Evolutionary conservation across 2,113 vertebrate species (phyloP), one percentile per base, ranked within the genome.

Genomic region (Bungarus multicinctus): DNA sequence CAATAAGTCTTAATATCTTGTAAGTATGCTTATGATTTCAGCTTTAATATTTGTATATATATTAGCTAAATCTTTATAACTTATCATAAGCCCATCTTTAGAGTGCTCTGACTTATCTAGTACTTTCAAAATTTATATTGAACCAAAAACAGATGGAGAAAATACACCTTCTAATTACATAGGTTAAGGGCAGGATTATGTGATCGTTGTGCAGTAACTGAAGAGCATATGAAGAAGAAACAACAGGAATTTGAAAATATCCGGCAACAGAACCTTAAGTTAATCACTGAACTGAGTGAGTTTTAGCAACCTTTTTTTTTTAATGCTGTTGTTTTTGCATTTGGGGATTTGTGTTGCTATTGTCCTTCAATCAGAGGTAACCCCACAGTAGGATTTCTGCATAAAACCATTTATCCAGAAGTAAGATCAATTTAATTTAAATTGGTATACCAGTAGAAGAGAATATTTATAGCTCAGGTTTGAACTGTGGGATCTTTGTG

Each of bases 271-370:
- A 99, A 98, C 95, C 96, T 98, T 52, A 97, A 96, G 55, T 98
- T 99, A 54, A 97, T 99, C 85, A 96, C 97, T 58, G 98, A 99
- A 93, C 98, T 99, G 81, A 98, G 99, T 99, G 95, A 98, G 99
- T 98, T 95, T 94, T 92, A 93, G 55, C 89, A 22, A 58, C 16
- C 39, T n/a, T n/a, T 18, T 20, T 52, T 85, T 89, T 64, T 85
- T 89, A 43, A 22, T 23, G 39, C 86, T 16, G 54, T 74, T 54
- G 50, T 74, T 91, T 43, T 39, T 43, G 47, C 27, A 47, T 58
- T 30, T 90, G 58, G 60, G 22, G 4, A n/a, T 93, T 7, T 85
- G 43, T 89, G 69, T 85, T 50, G 14, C 3, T 50, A 23, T 85
- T 30, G n/a, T 86, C 45, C 12, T 22, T 53, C 14, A 89, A 5